Conservation (phyloP, 2,888 invertebrate species). For the Ryuthela nishihirai region DNA sequence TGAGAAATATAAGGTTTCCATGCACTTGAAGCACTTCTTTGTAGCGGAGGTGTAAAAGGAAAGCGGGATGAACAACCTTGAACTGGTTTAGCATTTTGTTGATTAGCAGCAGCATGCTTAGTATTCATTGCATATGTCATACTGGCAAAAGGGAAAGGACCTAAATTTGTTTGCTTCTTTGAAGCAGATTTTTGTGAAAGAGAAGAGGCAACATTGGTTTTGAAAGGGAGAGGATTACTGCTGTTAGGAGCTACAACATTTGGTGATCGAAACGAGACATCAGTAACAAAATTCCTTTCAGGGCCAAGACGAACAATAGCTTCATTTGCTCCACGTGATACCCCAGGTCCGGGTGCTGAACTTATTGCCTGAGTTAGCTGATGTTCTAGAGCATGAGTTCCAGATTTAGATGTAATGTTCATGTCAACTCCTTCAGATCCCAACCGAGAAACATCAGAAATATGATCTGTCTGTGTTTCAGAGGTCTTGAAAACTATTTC, state of each 20-base stretch:
- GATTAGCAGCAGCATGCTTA: slow-evolving; percentile 57
- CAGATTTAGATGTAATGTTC: not conserved
- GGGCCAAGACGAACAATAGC: slow-evolving; percentile 21
- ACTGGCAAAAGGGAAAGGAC: slow-evolving; percentile 80
- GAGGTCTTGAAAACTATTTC: slow-evolving; percentile 53
- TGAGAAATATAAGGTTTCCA: too few relatives aligned
- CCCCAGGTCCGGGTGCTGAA: too few relatives aligned
- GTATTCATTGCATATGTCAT: slow-evolving; percentile 82
- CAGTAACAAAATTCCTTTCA: not conserved
- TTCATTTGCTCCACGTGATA: too few relatives aligned
- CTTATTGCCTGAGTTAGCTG: slow-evolving; percentile 42
- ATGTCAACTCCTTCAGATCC: slow-evolving; percentile 44
- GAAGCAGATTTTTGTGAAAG: slow-evolving; percentile 51
- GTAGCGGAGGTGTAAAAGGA: slow-evolving; percentile 24
- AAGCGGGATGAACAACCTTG: slow-evolving; percentile 9
- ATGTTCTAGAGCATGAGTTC: too few relatives aligned
- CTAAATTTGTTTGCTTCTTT: slow-evolving; percentile 52
- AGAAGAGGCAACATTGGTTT: slow-evolving; percentile 1
- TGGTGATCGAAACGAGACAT: slow-evolving; percentile 56
- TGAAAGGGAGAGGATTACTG: slow-evolving; percentile 60
- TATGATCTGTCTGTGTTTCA: too few relatives aligned
- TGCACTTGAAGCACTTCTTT: too few relatives aligned
- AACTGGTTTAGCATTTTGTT: not conserved
- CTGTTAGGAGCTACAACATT: slow-evolving; percentile 61
- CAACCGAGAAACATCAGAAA: not conserved